phyloP scores from a whole-genome alignment of 2,888 invertebrate species.

The Cantharis nigra region DNA sequence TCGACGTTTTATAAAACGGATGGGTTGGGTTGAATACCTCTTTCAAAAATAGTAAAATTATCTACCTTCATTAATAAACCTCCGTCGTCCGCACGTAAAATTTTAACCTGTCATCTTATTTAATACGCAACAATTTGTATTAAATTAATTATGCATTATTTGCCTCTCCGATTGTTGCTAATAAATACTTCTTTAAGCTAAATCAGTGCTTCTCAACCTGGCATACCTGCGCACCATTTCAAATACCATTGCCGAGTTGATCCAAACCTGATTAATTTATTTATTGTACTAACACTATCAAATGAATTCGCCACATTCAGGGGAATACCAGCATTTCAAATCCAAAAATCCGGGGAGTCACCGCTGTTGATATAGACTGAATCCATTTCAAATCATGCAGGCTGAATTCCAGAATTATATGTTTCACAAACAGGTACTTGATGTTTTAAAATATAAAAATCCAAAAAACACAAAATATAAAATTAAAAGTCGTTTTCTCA shows the following conservation, averaged over 20 bases:
- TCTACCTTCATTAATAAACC: not conserved
- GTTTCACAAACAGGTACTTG: too few species aligned
- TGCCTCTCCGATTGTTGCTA: not conserved
- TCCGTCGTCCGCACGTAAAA: not conserved
- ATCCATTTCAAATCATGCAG: too few species aligned
- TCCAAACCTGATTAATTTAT: too few species aligned
- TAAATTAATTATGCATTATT: not conserved
- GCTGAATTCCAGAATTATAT: too few species aligned
- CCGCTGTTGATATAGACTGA: too few species aligned
- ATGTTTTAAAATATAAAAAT: too few species aligned
- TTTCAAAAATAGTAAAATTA: not conserved
- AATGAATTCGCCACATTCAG: too few species aligned
- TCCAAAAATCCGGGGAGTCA: too few species aligned
- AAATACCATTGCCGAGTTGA: not conserved
- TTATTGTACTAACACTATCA: too few species aligned
- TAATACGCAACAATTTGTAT: not conserved
- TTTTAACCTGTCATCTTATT: not conserved
- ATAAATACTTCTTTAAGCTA: not conserved
- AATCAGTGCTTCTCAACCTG: not conserved
- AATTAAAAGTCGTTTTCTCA: too few species aligned
- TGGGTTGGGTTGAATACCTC: conserved; percentile 7
- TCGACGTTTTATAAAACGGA: conserved; percentile 7
- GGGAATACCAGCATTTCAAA: too few species aligned
- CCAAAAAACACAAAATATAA: too few species aligned
- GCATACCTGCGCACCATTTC: not conserved